Evolutionary conservation across 2,888 invertebrate genomes (phyloP).

Genomic region (Cephus spinipes): DNA sequence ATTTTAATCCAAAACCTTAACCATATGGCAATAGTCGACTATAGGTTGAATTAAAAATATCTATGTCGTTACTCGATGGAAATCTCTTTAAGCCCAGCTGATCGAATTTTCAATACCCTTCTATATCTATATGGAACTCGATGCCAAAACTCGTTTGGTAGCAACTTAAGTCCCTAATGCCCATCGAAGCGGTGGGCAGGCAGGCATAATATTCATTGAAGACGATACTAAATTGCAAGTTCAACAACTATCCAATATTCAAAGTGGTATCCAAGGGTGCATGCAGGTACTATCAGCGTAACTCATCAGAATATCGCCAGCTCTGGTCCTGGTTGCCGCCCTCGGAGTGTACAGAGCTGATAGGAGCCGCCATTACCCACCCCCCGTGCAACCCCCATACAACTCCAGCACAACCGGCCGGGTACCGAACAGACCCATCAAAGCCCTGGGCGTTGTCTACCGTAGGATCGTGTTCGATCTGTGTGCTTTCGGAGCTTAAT

Average conservation of each 20-base stretch:
- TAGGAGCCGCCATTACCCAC: slow-evolving; percentile 23
- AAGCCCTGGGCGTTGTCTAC: slow-evolving; percentile 36
- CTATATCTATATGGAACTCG: background rate
- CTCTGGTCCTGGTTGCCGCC: slow-evolving; percentile 33
- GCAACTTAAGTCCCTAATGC: background rate
- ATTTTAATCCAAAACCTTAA: background rate
- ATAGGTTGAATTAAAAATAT: background rate
- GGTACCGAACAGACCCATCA: slow-evolving; percentile 29
- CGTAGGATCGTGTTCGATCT: slow-evolving; percentile 30
- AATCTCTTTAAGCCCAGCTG: background rate
- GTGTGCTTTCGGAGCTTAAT: slow-evolving; percentile 4
- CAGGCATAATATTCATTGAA: slow-evolving; percentile 1
- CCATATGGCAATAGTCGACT: background rate
- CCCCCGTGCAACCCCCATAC: slow-evolving; percentile 32
- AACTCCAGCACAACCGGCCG: slow-evolving; percentile 9
- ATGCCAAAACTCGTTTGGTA: background rate
- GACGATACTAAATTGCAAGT: background rate
- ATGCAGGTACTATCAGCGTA: slow-evolving; percentile 7
- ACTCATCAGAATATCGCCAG: slow-evolving; percentile 36
- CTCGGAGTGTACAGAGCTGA: slow-evolving; percentile 48
- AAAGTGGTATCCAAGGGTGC: slow-evolving; percentile 4
- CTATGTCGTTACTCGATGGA: background rate
- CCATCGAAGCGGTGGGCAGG: background rate
- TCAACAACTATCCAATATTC: slow-evolving; percentile 12
- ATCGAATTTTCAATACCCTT: background rate